Evolutionary conservation across 2,797 vertebrate genomes (phyloP), one percentile per base, ranked within the genome.

Genomic region (Anguilla megastoma): DNA sequence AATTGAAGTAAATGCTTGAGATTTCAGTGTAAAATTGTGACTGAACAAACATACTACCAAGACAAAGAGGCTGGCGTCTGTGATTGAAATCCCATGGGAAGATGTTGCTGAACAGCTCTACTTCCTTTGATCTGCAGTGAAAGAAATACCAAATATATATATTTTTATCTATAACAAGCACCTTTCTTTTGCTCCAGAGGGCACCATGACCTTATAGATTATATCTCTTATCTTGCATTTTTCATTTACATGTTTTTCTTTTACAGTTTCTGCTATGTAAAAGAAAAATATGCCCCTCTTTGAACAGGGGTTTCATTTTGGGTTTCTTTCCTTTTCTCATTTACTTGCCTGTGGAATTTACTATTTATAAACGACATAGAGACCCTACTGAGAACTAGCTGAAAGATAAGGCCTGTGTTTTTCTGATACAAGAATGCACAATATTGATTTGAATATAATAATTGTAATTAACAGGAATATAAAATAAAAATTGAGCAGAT

Each of bases 361-460:
- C 63, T n/a, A 27, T n/a, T 71, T 79, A 8, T 18, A 41, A 79
- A 41, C 0, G 7, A 79, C 41, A 3, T 45, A 12, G 69, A 74
- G 30, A 33, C 27, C 69, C 30, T 30, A 27, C 71, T 69, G 66
- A 33, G 9, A 33, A 36, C 33, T 36, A 30, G 24, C 24, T 69
- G 14, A 76, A 41, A 5, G 36, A 18, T 1, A 4, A 79, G 74
- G 33, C 74, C 18, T 74, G 71, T 36, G 71, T 8, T 36, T 74
- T 12, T 74, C 71, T 33, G 0, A 36, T 18, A 30, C 36, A 33
- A 74, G 27, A 74, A 36, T 36, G 30, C 9, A 74, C 71, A 36
- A 33, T 74, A 74, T 74, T 16, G 69, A 33, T 74, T 74, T 36
- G 71, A 74, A 74, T 74, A 21, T 74, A 74, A 74, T 74, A 33